Percentiles rank a stretch among this genome's conserved stretches.
phyloP scores from a whole-genome alignment of 2,113 vertebrate species.

The Chaenocephalus aceratus region DNA sequence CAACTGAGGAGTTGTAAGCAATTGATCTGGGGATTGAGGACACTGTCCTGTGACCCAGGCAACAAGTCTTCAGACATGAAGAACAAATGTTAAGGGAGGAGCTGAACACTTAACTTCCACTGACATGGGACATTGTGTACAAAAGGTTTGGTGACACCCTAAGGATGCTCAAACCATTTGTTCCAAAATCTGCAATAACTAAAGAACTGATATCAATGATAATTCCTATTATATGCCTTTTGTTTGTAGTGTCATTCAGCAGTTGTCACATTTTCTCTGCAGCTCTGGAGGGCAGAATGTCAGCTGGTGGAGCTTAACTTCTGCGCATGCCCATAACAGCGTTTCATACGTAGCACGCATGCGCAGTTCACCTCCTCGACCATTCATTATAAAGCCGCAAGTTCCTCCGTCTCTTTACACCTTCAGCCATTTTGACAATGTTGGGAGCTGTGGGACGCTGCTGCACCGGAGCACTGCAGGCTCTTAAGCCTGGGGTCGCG shows the following conservation, averaged over 20 bases:
- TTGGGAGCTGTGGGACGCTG: conserved; percentile 91
- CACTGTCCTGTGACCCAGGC: neutral
- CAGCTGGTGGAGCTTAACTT: neutral
- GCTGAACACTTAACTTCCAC: neutral
- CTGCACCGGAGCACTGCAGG: conserved; percentile 87
- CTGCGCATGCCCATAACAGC: conserved; percentile 65
- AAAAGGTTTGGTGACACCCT: neutral
- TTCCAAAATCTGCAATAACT: neutral
- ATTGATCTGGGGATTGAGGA: neutral
- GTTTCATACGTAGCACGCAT: conserved; percentile 50
- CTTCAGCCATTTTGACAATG: conserved; percentile 91
- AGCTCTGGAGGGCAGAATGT: conserved; percentile 60
- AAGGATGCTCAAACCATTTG: accelerated
- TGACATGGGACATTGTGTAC: conserved; percentile 4
- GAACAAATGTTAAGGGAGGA: neutral
- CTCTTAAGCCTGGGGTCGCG: conserved; percentile 84
- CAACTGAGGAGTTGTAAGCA: neutral
- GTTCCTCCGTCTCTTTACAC: conserved; percentile 81
- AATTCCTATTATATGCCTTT: neutral
- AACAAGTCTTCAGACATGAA: neutral
- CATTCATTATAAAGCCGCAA: conserved; percentile 73
- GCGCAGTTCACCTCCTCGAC: conserved; percentile 49
- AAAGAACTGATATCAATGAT: neutral
- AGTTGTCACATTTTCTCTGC: neutral
- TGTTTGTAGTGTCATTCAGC: conserved; percentile 5